Base-by-base conservation (phyloP, 2,888 invertebrate species). In the Pelosia muscerda region DNA sequence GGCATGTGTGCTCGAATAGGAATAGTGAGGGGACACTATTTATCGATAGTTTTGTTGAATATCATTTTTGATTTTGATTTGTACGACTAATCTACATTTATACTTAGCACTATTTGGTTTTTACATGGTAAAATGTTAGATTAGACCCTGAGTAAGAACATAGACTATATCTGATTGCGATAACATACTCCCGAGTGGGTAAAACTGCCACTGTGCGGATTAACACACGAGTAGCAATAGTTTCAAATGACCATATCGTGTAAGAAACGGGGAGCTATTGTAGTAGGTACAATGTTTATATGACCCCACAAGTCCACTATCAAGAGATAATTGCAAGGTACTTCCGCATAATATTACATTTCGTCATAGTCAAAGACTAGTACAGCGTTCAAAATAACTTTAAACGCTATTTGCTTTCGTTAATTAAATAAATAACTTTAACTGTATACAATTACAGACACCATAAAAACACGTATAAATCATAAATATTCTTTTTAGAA, bases 1-100 rank as follows among this genome's bases (percentile, higher is more conserved):
- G 78, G 77, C 76, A 69, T 72, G 81, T 77, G 73, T 74, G 84
- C 86, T 90, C 82, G 85, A 86, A 86, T 79, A 75, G 66, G 64
- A 9, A 34, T 87, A 90, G 90, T 85, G 88, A 79, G 81, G 88
- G 58, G 70, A 68, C 38, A 5, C 2, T 10, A 57, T 63, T n/a
- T 62, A 23, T 71, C 65, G 65, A 69, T 85, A 78, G 78, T 79
- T 81, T 83, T 83, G 66, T 65, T 63, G n/a, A 10, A 10, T 23
- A n/a, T 56, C 42, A 38, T 25, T 26, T 26, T n/a, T 34, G n/a
- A 23, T 19, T n/a, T 2, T 38, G 2, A 26, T n/a, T 49, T 4
- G 9, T 19, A 10, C 15, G 31, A 31, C 31, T 31, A 31, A 31
- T 31, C 8, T 31, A n/a, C n/a, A n/a, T n/a, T n/a, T n/a, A n/a